Evolutionary conservation across 1,140 invertebrate species (phyloP).

Genomic region (Lepeophtheirus salmonis): DNA sequence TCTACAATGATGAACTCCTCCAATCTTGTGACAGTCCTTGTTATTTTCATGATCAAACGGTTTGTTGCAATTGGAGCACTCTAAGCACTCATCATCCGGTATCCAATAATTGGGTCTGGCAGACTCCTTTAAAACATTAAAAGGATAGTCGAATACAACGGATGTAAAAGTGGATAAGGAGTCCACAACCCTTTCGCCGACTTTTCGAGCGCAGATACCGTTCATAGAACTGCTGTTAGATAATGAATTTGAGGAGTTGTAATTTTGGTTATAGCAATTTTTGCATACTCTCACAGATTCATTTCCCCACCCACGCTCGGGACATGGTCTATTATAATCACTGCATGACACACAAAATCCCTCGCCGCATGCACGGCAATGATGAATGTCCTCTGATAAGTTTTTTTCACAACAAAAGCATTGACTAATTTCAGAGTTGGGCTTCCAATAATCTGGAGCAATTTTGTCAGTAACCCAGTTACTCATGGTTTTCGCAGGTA

Average conservation of each 20-base stretch:
- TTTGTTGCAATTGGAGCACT: constrained; percentile 43
- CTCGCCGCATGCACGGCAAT: constrained; percentile 56
- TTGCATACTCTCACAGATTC: constrained; percentile 47
- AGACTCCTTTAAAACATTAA: constrained; percentile 45
- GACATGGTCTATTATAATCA: constrained; percentile 38
- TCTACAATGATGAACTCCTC: constrained; percentile 51
- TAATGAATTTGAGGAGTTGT: constrained; percentile 50
- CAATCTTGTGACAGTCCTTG: neutral
- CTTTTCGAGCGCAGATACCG: constrained; percentile 27
- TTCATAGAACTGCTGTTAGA: constrained; percentile 57
- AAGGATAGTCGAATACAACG: neutral
- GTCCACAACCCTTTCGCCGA: neutral
- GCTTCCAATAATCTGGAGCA: constrained; percentile 58
- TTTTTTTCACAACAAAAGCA: constrained; percentile 26
- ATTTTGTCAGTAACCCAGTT: constrained; percentile 57
- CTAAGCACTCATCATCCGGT: constrained; percentile 44
- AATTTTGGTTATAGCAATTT: constrained; percentile 38
- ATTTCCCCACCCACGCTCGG: constrained; percentile 39
- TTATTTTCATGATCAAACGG: constrained; percentile 30
- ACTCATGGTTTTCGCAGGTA: constrained; percentile 44
- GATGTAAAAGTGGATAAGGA: constrained; percentile 7
- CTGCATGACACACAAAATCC: constrained; percentile 48
- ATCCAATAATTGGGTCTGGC: constrained; percentile 61
- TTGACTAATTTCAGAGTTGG: constrained; percentile 51
- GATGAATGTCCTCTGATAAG: constrained; percentile 57